phyloP scores from a whole-genome alignment of 2,888 invertebrate species.

The Heliconius sara region DNA sequence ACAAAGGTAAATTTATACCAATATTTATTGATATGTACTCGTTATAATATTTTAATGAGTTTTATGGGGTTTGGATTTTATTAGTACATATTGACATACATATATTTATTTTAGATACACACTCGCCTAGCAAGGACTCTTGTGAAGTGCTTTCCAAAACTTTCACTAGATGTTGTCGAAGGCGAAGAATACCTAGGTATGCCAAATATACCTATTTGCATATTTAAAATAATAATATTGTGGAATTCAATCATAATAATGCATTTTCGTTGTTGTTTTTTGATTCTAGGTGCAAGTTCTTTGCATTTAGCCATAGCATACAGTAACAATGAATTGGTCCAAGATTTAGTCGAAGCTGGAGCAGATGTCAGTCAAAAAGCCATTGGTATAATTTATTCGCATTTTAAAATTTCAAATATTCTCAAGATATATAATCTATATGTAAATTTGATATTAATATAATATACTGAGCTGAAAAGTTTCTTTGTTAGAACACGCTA shows the following conservation, averaged over 20 bases:
- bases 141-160: slow-evolving; percentile 94
- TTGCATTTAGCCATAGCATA: slow-evolving; percentile 98
- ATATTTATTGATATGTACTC: background rate
- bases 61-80: background rate
- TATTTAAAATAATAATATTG: background rate
- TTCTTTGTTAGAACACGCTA: too few species aligned
- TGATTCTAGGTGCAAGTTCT: slow-evolving; percentile 91
- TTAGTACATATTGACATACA: background rate
- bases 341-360: slow-evolving; percentile 95
- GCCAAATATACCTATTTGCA: background rate
- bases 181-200: slow-evolving; percentile 97
- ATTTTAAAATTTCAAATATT: background rate
- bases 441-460: too few species aligned
- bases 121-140: slow-evolving; percentile 94
- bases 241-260: background rate
- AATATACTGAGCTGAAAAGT: too few species aligned
- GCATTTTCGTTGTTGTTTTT: background rate
- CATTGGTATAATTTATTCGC: slow-evolving; percentile 85
- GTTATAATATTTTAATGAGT: background rate
- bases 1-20: slow-evolving; percentile 85
- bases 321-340: slow-evolving; percentile 97
- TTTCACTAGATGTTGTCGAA: slow-evolving; percentile 97
- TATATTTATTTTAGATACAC: slow-evolving; percentile 77
- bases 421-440: background rate
- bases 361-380: slow-evolving; percentile 97